These are phyloP conservation scores for Anoplius nigerrimus DNA, from an alignment of 2,888 invertebrate genomes.

Conservation along the genomic window DNA sequence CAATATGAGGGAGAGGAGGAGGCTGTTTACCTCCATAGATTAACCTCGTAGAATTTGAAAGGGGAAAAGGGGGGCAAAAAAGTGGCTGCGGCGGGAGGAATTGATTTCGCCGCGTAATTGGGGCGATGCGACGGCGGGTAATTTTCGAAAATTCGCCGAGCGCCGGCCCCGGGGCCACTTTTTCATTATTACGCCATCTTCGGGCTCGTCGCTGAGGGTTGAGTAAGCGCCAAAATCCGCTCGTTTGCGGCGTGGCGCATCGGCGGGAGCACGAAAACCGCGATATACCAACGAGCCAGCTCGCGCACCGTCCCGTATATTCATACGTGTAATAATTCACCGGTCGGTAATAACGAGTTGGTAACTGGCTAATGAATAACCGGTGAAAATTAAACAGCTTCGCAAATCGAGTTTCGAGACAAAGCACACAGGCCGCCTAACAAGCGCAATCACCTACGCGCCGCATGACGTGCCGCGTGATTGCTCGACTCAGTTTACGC, in stretches of 20 bases:
- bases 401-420: constrained; percentile 51
- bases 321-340: constrained; percentile 52
- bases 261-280: constrained; percentile 32
- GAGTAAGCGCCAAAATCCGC: constrained; percentile 27
- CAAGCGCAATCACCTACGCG: too few species aligned
- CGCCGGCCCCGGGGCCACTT: background rate
- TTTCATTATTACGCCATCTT: background rate
- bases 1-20: too few species aligned
- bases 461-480: too few species aligned
- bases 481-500: too few species aligned
- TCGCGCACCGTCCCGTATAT: constrained; percentile 5
- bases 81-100: too few species aligned
- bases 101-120: too few species aligned
- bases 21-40: too few species aligned
- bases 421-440: too few species aligned
- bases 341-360: constrained; percentile 58
- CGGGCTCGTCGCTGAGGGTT: constrained; percentile 11
- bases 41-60: too few species aligned
- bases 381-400: constrained; percentile 59
- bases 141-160: background rate
- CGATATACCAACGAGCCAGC: constrained; percentile 18
- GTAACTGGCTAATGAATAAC: constrained; percentile 62
- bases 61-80: too few species aligned
- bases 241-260: constrained; percentile 32
- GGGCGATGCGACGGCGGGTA: too few species aligned